Evolutionary conservation across 2,888 invertebrate species (phyloP), one percentile per base, ranked within the genome.

Genomic region (Piscicola geometra): DNA sequence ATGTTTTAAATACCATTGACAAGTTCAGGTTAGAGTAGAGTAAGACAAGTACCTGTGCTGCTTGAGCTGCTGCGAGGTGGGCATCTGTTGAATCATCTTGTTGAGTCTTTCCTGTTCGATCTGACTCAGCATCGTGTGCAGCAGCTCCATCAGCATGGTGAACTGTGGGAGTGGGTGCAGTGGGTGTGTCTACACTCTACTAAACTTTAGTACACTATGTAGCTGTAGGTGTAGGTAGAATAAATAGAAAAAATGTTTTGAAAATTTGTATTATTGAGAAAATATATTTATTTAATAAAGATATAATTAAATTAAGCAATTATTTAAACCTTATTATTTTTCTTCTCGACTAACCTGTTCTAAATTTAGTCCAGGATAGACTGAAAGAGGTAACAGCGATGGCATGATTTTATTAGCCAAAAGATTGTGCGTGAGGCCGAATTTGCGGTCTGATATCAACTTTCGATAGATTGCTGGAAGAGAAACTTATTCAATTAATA

Each of bases 391-490:
- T 76, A 94, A 90, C 75, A 97, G 88, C 21, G 92, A 90, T 9
- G 96, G 97, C 89, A 97, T 92, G 82, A 95, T 93, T 83, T 92
- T 90, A 18, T 93, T 93, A 9, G 96, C 96, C 90, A 97, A 92
- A 82, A 94, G 88, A 84, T 91, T 93, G 70, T 94, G 91, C 1
- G 92, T 92, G 80, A 97, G 87, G 60, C 93, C 94, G 86, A 92
- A 95, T 83, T 91, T 92, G 86, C 92, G 92, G 86, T 96, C 94
- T 84, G 90, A 89, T 81, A 96, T 88, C 91, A 96, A 91, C 83
- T 92, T 89, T 83, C 92, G 91, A 88, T 95, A 96, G 83, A 96
- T 93, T 86, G 91, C 96, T 96, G 73, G 9, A 32, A n/a, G 47
- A 9, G 32, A 52, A 5, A 18, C 28, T 32, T 25, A 60, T n/a